Evolutionary conservation across 2,113 vertebrate species (phyloP), one percentile per base, ranked within the genome.

Genomic region (Datnioides undecimradiatus): DNA sequence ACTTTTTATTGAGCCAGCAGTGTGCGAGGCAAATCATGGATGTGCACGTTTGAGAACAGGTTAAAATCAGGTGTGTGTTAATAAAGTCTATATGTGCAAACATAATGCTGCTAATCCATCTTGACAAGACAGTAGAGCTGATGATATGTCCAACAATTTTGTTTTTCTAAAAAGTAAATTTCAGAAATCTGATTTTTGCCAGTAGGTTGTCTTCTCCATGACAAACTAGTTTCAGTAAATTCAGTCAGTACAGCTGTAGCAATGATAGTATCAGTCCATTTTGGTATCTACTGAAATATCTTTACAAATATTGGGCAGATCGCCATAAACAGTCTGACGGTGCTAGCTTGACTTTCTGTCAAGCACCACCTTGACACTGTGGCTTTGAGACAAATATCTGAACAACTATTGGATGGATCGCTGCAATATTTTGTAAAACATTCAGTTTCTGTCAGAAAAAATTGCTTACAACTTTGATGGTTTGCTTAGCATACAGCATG

Each of bases 1-100:
- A 57, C 6, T 8, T 70, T 54, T 51, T 67, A 65, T 65, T 70
- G 36, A 68, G 74, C 8, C 46, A 68, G 70, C 57, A 60, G 59
- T 59, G 10, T 43, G 31, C 12, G 36, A 69, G 33, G 45, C 16
- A 69, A 52, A 33, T 63, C 33, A 67, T 85, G 73, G 73, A 5
- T 51, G 23, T 38, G 21, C 23, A 62, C 55, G 27, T 79, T 76
- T 71, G 23, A 49, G 46, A 79, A 40, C 17, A 41, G 29, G 36
- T 81, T 54, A 21, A 17, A 72, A 65, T 80, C 25, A 76, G 14
- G n/a, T 55, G 38, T 41, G 25, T 69, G 34, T 29, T 52, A 34
- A 77, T 25, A 1, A 38, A 31, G 21, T n/a, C n/a, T n/a, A 19
- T 17, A 13, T 52, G 9, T 41, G 49, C 23, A 25, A 4, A 59